Evolutionary conservation across 2,113 vertebrate species (phyloP).

Genomic region (Spheniscus mendiculus): DNA sequence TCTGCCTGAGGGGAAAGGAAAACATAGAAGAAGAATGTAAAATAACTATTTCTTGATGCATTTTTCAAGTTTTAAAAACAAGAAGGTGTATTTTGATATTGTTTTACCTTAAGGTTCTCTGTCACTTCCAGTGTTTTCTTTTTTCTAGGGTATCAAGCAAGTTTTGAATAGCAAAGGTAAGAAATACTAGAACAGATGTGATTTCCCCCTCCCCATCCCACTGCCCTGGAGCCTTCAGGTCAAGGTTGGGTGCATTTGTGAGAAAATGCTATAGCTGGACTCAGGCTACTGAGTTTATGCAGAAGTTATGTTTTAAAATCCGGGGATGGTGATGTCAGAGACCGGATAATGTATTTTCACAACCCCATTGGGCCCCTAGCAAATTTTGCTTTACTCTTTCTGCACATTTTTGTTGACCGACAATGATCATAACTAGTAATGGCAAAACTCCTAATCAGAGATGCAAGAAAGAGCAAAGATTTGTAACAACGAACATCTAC

Average conservation of each 20-base stretch:
- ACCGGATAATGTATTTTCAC: background rate
- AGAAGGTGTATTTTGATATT: background rate
- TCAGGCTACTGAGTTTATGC: background rate
- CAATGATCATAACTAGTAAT: background rate
- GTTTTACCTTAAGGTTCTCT: background rate
- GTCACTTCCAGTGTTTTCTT: background rate
- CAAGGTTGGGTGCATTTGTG: background rate
- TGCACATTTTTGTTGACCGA: background rate
- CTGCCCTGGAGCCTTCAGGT: background rate
- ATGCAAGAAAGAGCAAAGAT: background rate
- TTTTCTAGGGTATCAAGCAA: background rate
- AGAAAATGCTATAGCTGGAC: background rate
- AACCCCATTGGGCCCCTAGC: accelerated
- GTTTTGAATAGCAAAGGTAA: background rate
- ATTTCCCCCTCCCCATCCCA: background rate
- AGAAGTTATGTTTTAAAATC: background rate
- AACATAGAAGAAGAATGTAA: background rate
- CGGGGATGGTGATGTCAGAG: background rate
- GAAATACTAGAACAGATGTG: accelerated
- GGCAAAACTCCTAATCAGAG: background rate
- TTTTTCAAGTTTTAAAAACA: background rate
- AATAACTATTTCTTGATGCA: background rate
- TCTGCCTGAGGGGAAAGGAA: background rate
- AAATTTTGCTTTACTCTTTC: background rate
- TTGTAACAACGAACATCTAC: background rate